phyloP scores from a whole-genome alignment of 2,888 invertebrate species.

The Drosophila paucipuncta region DNA sequence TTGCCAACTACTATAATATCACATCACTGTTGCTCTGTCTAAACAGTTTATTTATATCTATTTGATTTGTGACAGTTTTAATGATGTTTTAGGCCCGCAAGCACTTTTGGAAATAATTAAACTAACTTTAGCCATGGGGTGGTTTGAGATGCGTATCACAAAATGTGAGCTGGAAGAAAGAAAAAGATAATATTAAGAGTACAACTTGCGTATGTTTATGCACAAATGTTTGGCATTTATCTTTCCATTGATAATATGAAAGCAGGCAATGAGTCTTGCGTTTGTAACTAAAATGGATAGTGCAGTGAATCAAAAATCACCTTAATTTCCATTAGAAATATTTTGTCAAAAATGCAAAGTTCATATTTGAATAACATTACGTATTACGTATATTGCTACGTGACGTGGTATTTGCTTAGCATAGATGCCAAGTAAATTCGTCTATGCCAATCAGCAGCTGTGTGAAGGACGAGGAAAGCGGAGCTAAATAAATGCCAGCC shows the following conservation, averaged over 20 bases:
- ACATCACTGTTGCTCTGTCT: background rate
- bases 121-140: background rate
- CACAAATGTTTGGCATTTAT: background rate
- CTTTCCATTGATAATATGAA: background rate
- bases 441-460: constrained; percentile 53
- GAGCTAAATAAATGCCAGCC: constrained; percentile 53
- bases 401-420: constrained; percentile 35
- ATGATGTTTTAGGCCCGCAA: background rate
- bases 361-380: constrained; percentile 40
- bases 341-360: constrained; percentile 4
- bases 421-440: constrained; percentile 31
- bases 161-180: background rate
- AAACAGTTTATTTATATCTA: background rate
- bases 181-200: background rate
- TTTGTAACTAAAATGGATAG: background rate
- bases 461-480: constrained; percentile 23
- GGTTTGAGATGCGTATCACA: background rate
- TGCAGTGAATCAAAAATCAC: background rate
- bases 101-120: background rate
- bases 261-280: background rate
- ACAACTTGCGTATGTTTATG: background rate
- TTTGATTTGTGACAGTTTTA: background rate
- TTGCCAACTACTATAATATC: background rate
- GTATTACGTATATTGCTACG: constrained; percentile 25
- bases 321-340: background rate